phyloP scores from a whole-genome alignment of 2,888 invertebrate genomes.

The Andricus quercusramuli region DNA sequence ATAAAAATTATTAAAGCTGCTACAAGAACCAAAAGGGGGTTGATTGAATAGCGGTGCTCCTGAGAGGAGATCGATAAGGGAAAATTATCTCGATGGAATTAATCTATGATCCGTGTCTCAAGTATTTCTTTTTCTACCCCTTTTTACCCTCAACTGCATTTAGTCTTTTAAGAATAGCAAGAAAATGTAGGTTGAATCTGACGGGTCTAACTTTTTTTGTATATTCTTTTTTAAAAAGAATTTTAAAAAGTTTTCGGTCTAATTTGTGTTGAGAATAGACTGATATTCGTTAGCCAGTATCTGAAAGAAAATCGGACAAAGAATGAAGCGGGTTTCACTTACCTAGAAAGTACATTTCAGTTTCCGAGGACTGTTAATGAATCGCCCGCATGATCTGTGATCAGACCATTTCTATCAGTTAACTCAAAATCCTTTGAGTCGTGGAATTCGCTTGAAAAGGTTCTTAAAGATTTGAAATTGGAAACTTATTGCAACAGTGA shows the following conservation, averaged over 20 bases:
- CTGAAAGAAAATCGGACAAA: constrained; percentile 1
- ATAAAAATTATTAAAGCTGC: neutral
- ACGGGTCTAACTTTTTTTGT: neutral
- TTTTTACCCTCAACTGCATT: neutral
- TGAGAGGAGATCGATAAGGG: neutral
- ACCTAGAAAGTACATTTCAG: constrained; percentile 3
- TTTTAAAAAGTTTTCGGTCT: neutral
- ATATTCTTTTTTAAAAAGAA: neutral
- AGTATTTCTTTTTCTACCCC: neutral
- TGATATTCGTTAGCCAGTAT: constrained; percentile 13
- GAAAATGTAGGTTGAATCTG: neutral
- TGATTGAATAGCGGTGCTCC: neutral
- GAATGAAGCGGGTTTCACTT: constrained; percentile 13
- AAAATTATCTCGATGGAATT: neutral
- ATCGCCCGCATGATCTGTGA: constrained; percentile 19
- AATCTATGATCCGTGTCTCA: neutral
- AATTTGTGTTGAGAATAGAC: neutral
- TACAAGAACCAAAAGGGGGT: neutral
- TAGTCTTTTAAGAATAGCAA: neutral
- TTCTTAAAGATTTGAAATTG: neutral
- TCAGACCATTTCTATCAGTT: neutral
- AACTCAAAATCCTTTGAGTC: constrained; percentile 5
- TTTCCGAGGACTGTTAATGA: constrained; percentile 12
- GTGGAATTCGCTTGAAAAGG: neutral
- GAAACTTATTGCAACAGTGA: neutral